Evolutionary conservation across 2,888 invertebrate genomes (phyloP), one percentile per base, ranked within the genome.

Genomic region (Spilosoma lubricipeda): DNA sequence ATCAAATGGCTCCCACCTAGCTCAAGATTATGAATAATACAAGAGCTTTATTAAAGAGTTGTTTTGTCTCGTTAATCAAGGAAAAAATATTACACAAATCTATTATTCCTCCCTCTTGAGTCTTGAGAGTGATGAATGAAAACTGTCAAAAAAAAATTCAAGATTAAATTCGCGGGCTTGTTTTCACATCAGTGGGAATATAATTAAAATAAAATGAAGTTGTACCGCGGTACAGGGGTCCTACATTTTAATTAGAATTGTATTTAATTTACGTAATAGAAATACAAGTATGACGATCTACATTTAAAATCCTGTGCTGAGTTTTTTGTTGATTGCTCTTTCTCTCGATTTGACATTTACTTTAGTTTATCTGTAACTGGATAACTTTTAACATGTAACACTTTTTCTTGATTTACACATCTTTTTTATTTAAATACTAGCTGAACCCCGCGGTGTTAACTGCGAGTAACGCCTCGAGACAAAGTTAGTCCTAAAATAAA

Each of bases 1-100:
- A 91, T 93, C 91, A 93, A 87, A 85, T 83, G 86, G 80, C 85
- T 87, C 67, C 72, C 81, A 36, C 75, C 71, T 75, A 56, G 48
- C 64, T 63, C 67, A 45, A 59, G 52, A 74, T 79, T 77, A 81
- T 81, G 82, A 78, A 83, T 83, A 80, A 80, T 77, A 80, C 76
- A 81, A 71, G 64, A 42, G 71, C 74, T 75, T 77, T 77, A 78
- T 81, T 81, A 77, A 79, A 77, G 75, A 79, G 72, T 72, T 75
- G 75, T 63, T 75, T 73, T 73, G 70, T 73, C 73, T 45, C 36
- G n/a, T 59, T 63, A 48, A 71, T 74, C 59, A 48, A 56, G 45
- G 3, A 18, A 68, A 45, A 59, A 63, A 42, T 42, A 67, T 30
- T 39, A 42, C 27, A 1, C 20, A 70, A 59, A 27, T 59, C 59